phyloP scores from a whole-genome alignment of 2,113 vertebrate genomes.

The Aegotheles bennettii region DNA sequence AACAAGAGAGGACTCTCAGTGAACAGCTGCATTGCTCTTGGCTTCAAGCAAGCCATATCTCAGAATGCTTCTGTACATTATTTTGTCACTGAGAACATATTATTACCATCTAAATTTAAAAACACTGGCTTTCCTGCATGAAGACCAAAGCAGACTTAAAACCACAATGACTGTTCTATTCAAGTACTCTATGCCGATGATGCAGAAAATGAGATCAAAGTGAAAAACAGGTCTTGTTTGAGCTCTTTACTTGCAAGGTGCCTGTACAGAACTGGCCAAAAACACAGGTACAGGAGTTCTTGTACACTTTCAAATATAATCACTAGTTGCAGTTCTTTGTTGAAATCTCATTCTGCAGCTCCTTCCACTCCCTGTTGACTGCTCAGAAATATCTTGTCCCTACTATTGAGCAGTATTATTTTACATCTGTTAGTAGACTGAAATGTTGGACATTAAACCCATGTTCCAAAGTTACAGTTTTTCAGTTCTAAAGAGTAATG shows the following conservation, averaged over 20 bases:
- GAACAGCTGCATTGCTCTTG: slow-evolving; percentile 53
- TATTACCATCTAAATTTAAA: slow-evolving; percentile 55
- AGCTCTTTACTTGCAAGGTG: background rate
- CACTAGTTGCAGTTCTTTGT: background rate
- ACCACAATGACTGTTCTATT: background rate
- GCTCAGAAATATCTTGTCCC: background rate
- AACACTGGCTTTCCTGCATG: background rate
- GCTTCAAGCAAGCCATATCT: background rate
- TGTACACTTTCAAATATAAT: background rate
- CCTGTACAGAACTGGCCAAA: background rate
- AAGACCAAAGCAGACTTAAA: slow-evolving; percentile 16
- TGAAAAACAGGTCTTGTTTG: background rate
- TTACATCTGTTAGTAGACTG: background rate
- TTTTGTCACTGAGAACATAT: slow-evolving; percentile 39
- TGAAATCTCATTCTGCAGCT: background rate
- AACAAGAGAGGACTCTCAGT: background rate
- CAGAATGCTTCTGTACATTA: background rate
- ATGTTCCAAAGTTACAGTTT: background rate
- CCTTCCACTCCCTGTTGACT: background rate
- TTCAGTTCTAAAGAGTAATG: background rate
- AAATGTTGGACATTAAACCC: background rate
- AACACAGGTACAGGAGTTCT: background rate
- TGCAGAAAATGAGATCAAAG: background rate
- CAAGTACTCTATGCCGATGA: background rate
- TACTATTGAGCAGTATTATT: background rate